Evolutionary conservation across 2,113 vertebrate species (phyloP).

Genomic region (Pantherophis guttatus): DNA sequence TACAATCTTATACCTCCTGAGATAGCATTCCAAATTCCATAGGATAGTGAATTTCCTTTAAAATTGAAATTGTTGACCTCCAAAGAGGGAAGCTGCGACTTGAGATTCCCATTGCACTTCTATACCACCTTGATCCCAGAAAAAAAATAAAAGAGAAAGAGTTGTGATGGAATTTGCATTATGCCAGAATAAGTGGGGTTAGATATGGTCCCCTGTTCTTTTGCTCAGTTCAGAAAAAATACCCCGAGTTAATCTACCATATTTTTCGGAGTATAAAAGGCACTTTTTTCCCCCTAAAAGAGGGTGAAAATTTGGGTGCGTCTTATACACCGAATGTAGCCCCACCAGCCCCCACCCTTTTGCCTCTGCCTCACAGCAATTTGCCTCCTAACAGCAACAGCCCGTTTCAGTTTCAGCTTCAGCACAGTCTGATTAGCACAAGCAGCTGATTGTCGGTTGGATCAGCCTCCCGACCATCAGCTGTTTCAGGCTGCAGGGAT

Average conservation of each 20-base stretch:
- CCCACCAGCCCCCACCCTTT: no score
- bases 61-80: background rate
- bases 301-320: no score
- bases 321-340: no score
- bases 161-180: background rate
- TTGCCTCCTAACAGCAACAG: no score
- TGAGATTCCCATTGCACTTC: background rate
- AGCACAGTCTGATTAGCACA: no score
- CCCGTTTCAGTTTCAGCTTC: no score
- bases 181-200: background rate
- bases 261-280: no score
- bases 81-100: background rate
- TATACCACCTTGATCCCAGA: background rate
- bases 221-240: background rate
- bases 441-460: no score
- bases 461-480: no score
- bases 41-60: background rate
- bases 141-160: background rate
- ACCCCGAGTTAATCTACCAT: background rate
- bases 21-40: background rate
- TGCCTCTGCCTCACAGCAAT: no score
- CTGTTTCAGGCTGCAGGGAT: no score
- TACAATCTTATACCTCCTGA: background rate
- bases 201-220: background rate
- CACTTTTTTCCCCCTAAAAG: no score